Evolutionary conservation across 64 coral and sea anemone species (phyloP), one percentile per base, ranked within the genome.

Genomic region (Trachythela sp.): DNA sequence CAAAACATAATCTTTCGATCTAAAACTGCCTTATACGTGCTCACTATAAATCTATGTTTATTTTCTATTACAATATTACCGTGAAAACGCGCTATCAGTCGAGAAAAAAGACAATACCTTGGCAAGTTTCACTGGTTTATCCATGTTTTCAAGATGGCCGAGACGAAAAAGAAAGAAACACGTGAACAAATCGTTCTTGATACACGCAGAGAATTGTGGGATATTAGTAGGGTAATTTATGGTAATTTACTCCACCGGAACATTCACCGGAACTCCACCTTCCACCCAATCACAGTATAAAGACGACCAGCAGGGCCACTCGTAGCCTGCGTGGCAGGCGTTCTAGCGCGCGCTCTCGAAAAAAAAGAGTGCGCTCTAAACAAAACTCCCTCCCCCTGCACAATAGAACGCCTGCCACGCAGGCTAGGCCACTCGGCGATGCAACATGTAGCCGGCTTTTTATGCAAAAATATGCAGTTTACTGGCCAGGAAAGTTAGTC

Each of bases 101-200:
- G 9, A 83, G 86, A 86, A 86, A 72, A 48, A 37, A 22, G 27
- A 52, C 85, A 84, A 84, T 94, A 97, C 95, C 91, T 97, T 97
- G 2, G 92, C 92, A 18, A 97, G 90, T 90, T 97, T 97, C 40
- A 90, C 92, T 27, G 95, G 95, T 40, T 97, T 97, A 48, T 97
- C 95, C 95, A 97, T 97, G 75, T 39, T 90, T 64, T 20, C 56
- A 94, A 89, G 90, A 94, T 91, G 95, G 92, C 83, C 90, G 88
- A 87, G 52, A 45, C 64, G 67, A 85, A 92, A 94, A 85, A 92
- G 92, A 20, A 48, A n/a, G 24, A 26, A 64, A 20, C 95, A 94
- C 92, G 95, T 97, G 95, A 88, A 94, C 76, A 85, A 37, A 18
- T 9, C 43, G 24, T 6, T 36, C 91, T 52, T 50, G 15, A 27